Conservation (phyloP, 1,140 invertebrate genomes). For the Orchestia grillus region DNA sequence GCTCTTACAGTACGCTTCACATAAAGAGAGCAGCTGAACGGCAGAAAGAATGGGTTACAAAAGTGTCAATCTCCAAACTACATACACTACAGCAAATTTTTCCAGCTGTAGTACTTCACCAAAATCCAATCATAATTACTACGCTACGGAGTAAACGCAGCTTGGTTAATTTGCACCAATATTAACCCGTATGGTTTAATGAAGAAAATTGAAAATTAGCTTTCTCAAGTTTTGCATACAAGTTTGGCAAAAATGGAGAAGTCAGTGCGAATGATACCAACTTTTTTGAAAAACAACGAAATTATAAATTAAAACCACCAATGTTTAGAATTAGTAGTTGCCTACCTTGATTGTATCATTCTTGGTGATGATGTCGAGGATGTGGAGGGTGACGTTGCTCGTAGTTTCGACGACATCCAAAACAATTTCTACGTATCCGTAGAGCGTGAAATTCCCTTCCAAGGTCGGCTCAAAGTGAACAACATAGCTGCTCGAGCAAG, state of each 20-base stretch:
- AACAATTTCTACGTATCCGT: not conserved
- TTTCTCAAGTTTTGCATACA: too few species aligned
- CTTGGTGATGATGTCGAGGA: slow-evolving; percentile 49
- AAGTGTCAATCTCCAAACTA: too few species aligned
- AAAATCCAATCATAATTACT: too few species aligned
- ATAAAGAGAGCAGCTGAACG: too few species aligned
- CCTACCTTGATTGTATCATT: slow-evolving; percentile 52
- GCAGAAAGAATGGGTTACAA: too few species aligned
- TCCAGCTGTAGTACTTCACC: too few species aligned
- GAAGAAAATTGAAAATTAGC: not conserved
- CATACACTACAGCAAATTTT: too few species aligned
- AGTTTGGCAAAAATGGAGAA: not conserved
- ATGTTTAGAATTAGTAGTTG: not conserved
- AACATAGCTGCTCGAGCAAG: not conserved
- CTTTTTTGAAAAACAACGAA: not conserved
- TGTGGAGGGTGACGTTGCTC: slow-evolving; percentile 30
- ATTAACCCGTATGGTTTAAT: not conserved
- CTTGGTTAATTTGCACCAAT: not conserved
- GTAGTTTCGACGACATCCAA: slow-evolving; percentile 35
- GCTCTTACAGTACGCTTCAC: too few species aligned
- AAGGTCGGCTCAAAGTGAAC: not conserved
- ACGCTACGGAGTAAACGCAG: not conserved
- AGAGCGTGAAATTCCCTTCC: slow-evolving; percentile 27
- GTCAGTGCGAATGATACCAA: not conserved
- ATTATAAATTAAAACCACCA: not conserved